Evolutionary conservation across 1,140 invertebrate genomes (phyloP).

Genomic region (Bombus turneri): DNA sequence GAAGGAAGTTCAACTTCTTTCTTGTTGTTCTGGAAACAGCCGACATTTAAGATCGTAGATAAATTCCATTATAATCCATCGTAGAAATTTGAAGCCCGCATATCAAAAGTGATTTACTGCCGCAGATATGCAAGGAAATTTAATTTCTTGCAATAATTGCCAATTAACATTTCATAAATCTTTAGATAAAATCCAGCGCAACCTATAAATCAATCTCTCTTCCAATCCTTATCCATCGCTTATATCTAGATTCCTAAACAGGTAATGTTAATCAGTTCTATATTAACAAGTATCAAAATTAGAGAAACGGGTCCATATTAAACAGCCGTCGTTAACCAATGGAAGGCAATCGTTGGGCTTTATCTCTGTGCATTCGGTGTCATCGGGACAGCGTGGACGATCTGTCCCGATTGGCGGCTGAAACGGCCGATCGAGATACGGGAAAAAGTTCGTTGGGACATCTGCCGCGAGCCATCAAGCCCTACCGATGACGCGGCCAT

Average conservation of each 20-base stretch:
- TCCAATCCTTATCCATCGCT: not conserved
- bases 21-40: too few relatives aligned
- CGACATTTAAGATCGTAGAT: too few relatives aligned
- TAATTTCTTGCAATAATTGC: not conserved
- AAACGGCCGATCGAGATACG: slow-evolving; percentile 39
- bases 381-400: not conserved
- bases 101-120: too few relatives aligned
- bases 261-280: not conserved
- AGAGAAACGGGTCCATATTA: not conserved
- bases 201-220: not conserved
- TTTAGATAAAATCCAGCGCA: not conserved
- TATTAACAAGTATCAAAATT: not conserved
- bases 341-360: slow-evolving; percentile 10
- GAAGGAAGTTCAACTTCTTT: too few relatives aligned
- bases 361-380: not conserved
- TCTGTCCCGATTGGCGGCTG: slow-evolving; percentile 22
- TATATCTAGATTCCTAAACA: not conserved
- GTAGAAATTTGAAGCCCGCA: too few relatives aligned
- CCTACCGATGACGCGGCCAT: slow-evolving; percentile 50
- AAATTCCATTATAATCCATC: too few relatives aligned
- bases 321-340: slow-evolving; percentile 38
- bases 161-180: not conserved
- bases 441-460: slow-evolving; percentile 61
- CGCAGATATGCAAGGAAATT: not conserved
- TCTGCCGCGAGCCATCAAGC: slow-evolving; percentile 58